Base-by-base conservation (phyloP, 2,797 vertebrate species). In the Chaetophractus vellerosus region DNA sequence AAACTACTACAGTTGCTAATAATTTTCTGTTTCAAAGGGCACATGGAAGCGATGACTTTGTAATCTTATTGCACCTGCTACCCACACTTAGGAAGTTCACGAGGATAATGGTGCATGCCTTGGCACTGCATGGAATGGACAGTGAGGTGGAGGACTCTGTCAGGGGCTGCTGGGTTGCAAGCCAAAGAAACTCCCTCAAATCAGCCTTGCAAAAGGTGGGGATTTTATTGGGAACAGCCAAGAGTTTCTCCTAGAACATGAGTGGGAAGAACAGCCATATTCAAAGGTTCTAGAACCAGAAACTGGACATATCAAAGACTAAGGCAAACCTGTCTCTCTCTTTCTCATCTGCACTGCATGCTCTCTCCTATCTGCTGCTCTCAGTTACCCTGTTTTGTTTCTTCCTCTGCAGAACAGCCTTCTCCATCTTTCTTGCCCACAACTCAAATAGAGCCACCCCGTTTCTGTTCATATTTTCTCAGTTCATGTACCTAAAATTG, bases 391-490 rank as follows among this genome's bases (percentile, higher is more conserved):
- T 6, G 15, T 18, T 38, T 50, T 8, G 1, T 79, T 57, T 23
- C 41, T 59, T 80, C 59, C 66, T 80, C 23, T 24, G 31, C 31
- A 78, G 55, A 71, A 14, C 3, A 26, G 48, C 18, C 31, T 71
- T 80, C 82, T 26, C n/a, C 19, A 23, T 23, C 41, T 61, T 16
- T 89, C 28, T 50, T 31, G 14, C 15, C 6, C 24, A 50, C 3
- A 24, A 23, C 38, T 48, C 83, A 50, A 18, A 45, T 0, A 9
- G 64, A 26, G 18, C 36, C 31, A 41, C 24, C 21, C 26, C 0
- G 6, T 74, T 95, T 78, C 38, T 82, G 31, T 81, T 45, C 33
- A 48, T 11, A 28, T 80, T 82, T 23, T 95, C 38, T 95, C 31
- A 21, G 3, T 66, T 61, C 5, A 57, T 41, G 52, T 31, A 41